Percentiles rank a stretch among this genome's conserved stretches.
Conservation (phyloP, 1,140 invertebrate genomes). For the Fopius arisanus region DNA sequence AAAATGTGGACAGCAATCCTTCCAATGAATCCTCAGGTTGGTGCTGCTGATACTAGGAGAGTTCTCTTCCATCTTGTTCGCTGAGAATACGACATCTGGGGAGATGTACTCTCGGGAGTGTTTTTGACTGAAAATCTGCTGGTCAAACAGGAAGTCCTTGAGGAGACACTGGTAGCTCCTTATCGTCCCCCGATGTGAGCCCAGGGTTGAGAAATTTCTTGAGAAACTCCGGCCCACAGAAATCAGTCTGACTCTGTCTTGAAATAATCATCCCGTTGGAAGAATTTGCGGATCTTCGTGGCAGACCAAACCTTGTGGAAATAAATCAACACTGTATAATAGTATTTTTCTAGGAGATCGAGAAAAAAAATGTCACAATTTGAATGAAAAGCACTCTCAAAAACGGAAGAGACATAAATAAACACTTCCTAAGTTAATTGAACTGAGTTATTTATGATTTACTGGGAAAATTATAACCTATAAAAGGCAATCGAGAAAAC, state of each 20-base stretch:
- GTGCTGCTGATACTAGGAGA: constrained; percentile 63
- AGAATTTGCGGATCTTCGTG: constrained; percentile 72
- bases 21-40: constrained; percentile 94
- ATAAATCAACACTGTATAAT: too few relatives aligned
- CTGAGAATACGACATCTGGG: constrained; percentile 65
- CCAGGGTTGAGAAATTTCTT: constrained; percentile 77
- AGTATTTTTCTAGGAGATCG: too few relatives aligned
- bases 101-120: constrained; percentile 87
- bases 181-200: constrained; percentile 75
- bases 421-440: too few relatives aligned
- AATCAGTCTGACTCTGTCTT: constrained; percentile 63
- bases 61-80: constrained; percentile 35
- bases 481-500: too few relatives aligned
- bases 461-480: too few relatives aligned
- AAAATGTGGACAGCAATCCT: too few relatives aligned
- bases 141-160: constrained; percentile 83
- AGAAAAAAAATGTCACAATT: too few relatives aligned
- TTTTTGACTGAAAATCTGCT: constrained; percentile 87
- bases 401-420: too few relatives aligned
- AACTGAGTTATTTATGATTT: too few relatives aligned
- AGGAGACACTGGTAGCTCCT: constrained; percentile 83
- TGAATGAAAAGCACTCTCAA: too few relatives aligned
- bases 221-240: constrained; percentile 76
- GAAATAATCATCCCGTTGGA: constrained; percentile 82
- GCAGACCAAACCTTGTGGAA: too few relatives aligned